Conservation (phyloP, 1,140 invertebrate species). For the Plodia interpunctella region DNA sequence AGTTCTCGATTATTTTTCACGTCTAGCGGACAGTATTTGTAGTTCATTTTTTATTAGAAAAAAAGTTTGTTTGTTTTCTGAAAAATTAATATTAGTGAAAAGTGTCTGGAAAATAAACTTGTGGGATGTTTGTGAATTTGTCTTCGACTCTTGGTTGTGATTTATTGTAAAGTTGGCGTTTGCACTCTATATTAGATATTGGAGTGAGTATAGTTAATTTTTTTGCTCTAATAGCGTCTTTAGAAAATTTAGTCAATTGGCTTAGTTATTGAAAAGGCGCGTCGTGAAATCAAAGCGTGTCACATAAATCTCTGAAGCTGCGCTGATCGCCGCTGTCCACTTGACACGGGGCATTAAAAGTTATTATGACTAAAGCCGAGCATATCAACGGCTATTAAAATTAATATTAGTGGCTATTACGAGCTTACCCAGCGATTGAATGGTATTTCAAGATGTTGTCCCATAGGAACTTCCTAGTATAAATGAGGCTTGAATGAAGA, state of each 20-base stretch:
- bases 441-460: not conserved
- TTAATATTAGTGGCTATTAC: constrained; percentile 17
- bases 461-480: not conserved
- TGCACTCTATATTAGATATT: constrained; percentile 31
- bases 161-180: constrained; percentile 33
- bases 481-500: constrained; percentile 7
- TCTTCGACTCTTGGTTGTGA: constrained; percentile 36
- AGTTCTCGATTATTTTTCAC: constrained; percentile 20
- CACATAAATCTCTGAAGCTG: constrained; percentile 55
- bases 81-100: constrained; percentile 28
- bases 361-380: constrained; percentile 47
- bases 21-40: constrained; percentile 3
- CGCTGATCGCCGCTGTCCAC: constrained; percentile 54
- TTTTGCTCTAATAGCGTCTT: constrained; percentile 12
- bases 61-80: constrained; percentile 7
- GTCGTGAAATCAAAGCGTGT: constrained; percentile 54
- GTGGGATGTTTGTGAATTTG: constrained; percentile 61
- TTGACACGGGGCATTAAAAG: constrained; percentile 50
- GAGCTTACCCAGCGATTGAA: not conserved
- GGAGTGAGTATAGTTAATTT: constrained; percentile 35
- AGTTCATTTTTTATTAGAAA: not conserved
- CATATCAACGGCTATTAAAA: constrained; percentile 44
- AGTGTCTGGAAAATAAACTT: constrained; percentile 44
- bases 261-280: constrained; percentile 35
- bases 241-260: constrained; percentile 42